phyloP scores from a whole-genome alignment of 2,797 vertebrate genomes.

The Gymnodraco acuticeps region DNA sequence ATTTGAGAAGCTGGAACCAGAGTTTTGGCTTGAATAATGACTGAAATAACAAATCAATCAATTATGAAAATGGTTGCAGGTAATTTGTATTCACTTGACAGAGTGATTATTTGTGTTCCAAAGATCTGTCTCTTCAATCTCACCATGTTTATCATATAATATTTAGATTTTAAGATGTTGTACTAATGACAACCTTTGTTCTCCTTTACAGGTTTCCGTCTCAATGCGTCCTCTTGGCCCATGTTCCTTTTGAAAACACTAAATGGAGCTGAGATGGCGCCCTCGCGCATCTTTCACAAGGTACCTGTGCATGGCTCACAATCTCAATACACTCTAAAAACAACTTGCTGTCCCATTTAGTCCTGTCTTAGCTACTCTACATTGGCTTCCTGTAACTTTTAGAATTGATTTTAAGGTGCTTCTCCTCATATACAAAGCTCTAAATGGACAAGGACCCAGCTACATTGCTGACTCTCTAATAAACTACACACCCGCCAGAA shows the following conservation, averaged over 20 bases:
- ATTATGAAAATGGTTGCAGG: not conserved
- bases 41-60: not conserved
- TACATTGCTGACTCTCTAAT: no score
- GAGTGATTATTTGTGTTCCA: not conserved
- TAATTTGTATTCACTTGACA: not conserved
- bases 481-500: no score
- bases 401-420: no score
- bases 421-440: no score
- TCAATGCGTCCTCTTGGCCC: conserved; percentile 99
- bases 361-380: no score
- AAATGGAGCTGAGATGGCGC: conserved; percentile 99
- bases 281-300: conserved; percentile 97
- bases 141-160: not conserved
- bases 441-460: no score
- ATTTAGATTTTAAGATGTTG: not conserved
- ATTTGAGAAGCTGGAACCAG: not conserved
- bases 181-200: not conserved
- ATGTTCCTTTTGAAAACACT: conserved; percentile 99
- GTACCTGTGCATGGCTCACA: conserved; percentile 81
- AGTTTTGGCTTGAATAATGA: not conserved
- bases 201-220: conserved; percentile 90
- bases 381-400: no score
- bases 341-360: not conserved
- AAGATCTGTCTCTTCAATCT: not conserved
- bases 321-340: conserved; percentile 3